Evolutionary conservation across 2,888 invertebrate species (phyloP).

Genomic region (Ennomos erosarius): DNA sequence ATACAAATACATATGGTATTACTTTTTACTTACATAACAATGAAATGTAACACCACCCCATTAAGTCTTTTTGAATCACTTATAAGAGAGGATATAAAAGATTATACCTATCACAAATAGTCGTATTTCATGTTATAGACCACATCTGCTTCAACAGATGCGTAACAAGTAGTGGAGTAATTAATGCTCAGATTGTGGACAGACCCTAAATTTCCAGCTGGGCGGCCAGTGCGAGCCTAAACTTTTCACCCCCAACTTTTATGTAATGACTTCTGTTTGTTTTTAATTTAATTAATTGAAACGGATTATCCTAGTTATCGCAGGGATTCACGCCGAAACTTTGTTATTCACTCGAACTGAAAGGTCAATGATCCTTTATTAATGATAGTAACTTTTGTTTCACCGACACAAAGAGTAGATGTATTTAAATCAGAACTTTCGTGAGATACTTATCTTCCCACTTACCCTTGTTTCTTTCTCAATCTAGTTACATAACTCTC

Average conservation of each 20-base stretch:
- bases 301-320: conserved; percentile 72
- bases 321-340: conserved; percentile 67
- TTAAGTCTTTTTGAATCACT: too few relatives aligned
- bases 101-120: too few relatives aligned
- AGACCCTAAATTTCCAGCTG: conserved; percentile 51
- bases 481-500: conserved; percentile 61
- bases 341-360: conserved; percentile 57
- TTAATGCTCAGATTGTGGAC: conserved; percentile 36
- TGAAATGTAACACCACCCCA: too few relatives aligned
- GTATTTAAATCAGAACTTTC: conserved; percentile 55
- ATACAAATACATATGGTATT: too few relatives aligned
- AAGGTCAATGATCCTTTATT: conserved; percentile 58
- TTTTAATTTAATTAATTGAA: conserved; percentile 80
- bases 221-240: conserved; percentile 53
- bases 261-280: conserved; percentile 75
- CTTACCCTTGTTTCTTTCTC: conserved; percentile 50
- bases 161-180: conserved; percentile 25
- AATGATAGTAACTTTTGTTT: conserved; percentile 52
- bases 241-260: conserved; percentile 62
- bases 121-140: too few relatives aligned
- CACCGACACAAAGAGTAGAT: conserved; percentile 45
- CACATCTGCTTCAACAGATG: background rate
- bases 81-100: too few relatives aligned
- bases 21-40: too few relatives aligned
- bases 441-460: conserved; percentile 50